Conservation (phyloP, 2,888 invertebrate genomes). For the Volucella bombylans region DNA sequence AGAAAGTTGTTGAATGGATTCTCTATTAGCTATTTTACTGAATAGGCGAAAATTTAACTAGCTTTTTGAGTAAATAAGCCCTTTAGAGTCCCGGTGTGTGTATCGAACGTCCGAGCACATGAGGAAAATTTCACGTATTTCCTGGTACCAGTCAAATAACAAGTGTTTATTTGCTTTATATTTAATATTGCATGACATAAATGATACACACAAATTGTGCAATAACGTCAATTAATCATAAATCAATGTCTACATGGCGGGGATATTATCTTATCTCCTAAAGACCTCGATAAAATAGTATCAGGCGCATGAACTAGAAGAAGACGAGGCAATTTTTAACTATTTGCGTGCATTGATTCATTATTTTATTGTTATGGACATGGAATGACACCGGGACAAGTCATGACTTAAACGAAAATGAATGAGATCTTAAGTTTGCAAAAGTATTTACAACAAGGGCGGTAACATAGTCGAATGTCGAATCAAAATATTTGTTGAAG, state of each 20-base stretch:
- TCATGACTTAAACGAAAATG: conserved; percentile 1
- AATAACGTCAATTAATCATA: conserved; percentile 4
- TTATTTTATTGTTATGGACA: neutral
- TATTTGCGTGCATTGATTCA: conserved; percentile 18
- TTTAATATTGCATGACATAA: no score
- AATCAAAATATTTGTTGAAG: neutral
- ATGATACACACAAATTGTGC: neutral
- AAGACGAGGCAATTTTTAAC: neutral
- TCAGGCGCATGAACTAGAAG: neutral
- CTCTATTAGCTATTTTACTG: no score
- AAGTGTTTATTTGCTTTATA: no score
- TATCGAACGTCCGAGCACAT: no score
- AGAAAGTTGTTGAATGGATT: no score
- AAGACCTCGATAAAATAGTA: neutral
- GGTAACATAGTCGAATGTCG: neutral
- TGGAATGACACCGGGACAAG: neutral
- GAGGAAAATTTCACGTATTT: no score
- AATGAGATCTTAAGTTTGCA: neutral
- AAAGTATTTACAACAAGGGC: neutral
- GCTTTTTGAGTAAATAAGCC: no score
- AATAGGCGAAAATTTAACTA: no score
- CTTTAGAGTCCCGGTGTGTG: no score
- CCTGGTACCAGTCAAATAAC: no score
- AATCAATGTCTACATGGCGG: neutral
- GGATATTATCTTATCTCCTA: conserved; percentile 5